These are phyloP conservation scores for Mastigias papua DNA, from an alignment of 30 jellyfish, hydroid and myxozoan species.

Conservation along the genomic window DNA sequence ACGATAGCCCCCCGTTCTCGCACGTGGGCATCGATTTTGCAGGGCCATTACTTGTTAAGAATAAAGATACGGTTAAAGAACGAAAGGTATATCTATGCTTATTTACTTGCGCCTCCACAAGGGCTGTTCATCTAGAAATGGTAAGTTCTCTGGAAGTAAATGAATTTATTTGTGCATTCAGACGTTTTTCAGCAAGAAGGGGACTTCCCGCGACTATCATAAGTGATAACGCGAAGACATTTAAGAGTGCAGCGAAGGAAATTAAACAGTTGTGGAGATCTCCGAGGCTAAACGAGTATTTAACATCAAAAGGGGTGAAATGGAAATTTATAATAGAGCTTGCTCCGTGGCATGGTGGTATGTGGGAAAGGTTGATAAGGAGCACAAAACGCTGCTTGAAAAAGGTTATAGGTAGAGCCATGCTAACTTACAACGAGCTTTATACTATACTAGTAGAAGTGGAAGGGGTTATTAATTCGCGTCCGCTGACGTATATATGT, in stretches of 20 bases:
- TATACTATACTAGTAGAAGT: slow-evolving; percentile 31
- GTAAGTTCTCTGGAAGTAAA: slow-evolving; percentile 17
- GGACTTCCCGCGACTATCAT: slow-evolving; percentile 49
- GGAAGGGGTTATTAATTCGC: slow-evolving; percentile 22
- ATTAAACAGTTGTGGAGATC: slow-evolving; percentile 10
- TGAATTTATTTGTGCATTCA: slow-evolving; percentile 19
- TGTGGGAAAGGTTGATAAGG: slow-evolving; percentile 60
- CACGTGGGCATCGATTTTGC: slow-evolving; percentile 61
- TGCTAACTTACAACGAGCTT: slow-evolving; percentile 11
- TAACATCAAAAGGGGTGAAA: slow-evolving; percentile 15
- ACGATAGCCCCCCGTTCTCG: slow-evolving; percentile 57
- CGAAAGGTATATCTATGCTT: slow-evolving; percentile 50
- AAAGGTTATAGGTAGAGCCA: slow-evolving; percentile 22
- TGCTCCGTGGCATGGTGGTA: slow-evolving; percentile 65
- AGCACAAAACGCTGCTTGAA: slow-evolving; percentile 25
- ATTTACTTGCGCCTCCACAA: slow-evolving; percentile 60
- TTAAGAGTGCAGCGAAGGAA: slow-evolving; percentile 33
- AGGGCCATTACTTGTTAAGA: slow-evolving; percentile 33
- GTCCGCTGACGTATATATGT: slow-evolving; percentile 46
- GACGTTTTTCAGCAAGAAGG: slow-evolving; percentile 26
- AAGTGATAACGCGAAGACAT: slow-evolving; percentile 42
- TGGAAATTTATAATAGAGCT: slow-evolving; percentile 44
- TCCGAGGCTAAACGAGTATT: slow-evolving; percentile 16
- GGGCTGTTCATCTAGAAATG: slow-evolving; percentile 68
- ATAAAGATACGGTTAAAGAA: neutral